phyloP scores from a whole-genome alignment of 2,888 invertebrate genomes.

The Archips crataeganus region DNA sequence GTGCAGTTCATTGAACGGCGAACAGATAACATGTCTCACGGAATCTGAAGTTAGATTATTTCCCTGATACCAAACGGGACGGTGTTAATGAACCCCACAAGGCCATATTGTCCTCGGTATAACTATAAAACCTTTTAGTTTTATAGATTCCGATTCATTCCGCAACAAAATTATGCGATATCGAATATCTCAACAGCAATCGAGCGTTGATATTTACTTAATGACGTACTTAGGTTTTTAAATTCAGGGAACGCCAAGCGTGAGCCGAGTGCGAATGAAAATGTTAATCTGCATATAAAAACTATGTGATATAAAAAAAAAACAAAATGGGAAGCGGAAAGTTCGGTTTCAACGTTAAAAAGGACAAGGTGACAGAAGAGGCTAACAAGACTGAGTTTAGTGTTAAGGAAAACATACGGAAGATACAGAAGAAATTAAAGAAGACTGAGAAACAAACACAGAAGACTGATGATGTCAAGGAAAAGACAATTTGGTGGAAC shows the following conservation, averaged over 20 bases:
- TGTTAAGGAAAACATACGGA: conserved; percentile 80
- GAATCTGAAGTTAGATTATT: conserved; percentile 77
- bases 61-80: conserved; percentile 70
- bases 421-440: conserved; percentile 80
- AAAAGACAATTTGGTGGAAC: conserved; percentile 84
- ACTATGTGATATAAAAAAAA: conserved; percentile 57
- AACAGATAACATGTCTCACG: conserved; percentile 59
- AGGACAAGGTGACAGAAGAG: conserved; percentile 74
- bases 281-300: conserved; percentile 59
- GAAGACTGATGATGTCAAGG: conserved; percentile 76
- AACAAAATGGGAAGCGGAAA: conserved; percentile 81
- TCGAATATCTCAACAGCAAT: conserved; percentile 77
- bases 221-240: conserved; percentile 56
- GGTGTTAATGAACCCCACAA: conserved; percentile 80
- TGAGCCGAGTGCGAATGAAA: conserved; percentile 58
- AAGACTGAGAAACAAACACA: conserved; percentile 80
- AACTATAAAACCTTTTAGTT: conserved; percentile 83
- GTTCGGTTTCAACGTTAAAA: conserved; percentile 74
- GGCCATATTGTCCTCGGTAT: conserved; percentile 76
- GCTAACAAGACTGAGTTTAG: conserved; percentile 77
- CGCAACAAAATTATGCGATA: conserved; percentile 75
- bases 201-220: conserved; percentile 63
- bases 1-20: conserved; percentile 32
- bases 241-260: conserved; percentile 55
- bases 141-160: conserved; percentile 77